These are phyloP conservation scores for Hippolais icterina DNA, from an alignment of 2,113 vertebrate species.

Conservation along the genomic window DNA sequence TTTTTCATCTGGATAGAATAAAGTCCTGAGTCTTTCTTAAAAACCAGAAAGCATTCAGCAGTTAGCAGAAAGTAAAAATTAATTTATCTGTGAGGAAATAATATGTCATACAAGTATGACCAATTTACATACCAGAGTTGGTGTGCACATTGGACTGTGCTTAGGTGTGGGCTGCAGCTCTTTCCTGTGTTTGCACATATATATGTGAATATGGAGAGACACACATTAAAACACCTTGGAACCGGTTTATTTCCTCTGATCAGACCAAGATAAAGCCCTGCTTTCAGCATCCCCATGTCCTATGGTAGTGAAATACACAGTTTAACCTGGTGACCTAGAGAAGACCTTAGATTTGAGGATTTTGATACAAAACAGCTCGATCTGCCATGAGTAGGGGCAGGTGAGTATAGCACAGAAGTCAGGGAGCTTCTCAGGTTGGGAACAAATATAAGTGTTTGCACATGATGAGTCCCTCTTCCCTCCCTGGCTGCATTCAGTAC, in stretches of 20 bases:
- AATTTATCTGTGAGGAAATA: neutral
- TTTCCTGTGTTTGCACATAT: neutral
- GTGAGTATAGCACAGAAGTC: neutral
- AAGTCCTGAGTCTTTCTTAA: neutral
- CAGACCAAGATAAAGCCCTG: neutral
- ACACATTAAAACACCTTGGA: neutral
- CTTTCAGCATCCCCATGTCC: neutral
- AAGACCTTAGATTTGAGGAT: neutral
- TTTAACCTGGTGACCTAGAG: neutral
- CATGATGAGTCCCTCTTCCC: rapidly evolving
- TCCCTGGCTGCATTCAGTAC: neutral
- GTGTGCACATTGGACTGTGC: neutral
- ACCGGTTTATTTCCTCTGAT: neutral
- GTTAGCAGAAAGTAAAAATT: neutral
- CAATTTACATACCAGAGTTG: neutral
- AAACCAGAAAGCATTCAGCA: neutral
- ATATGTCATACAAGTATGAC: neutral
- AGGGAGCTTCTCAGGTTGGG: neutral
- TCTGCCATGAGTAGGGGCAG: neutral
- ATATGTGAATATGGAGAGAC: neutral
- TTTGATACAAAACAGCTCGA: neutral
- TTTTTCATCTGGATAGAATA: neutral
- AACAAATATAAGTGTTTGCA: neutral
- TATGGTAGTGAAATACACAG: neutral
- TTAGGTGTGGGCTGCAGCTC: neutral